phyloP scores from a whole-genome alignment of 2,113 vertebrate genomes.

The Rhynchopsitta pachyrhyncha region DNA sequence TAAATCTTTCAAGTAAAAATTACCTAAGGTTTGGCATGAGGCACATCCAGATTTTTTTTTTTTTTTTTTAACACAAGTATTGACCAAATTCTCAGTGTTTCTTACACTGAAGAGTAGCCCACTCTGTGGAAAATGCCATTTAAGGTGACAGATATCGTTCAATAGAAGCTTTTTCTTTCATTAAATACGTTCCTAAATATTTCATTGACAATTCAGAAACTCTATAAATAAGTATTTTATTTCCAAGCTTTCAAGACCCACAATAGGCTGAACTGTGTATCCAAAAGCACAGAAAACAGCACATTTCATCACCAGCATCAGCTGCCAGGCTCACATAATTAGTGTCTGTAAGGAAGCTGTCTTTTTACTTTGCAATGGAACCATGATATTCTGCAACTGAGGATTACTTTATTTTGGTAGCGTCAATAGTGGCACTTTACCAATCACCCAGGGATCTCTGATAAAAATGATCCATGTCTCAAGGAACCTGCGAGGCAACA shows the following conservation, averaged over 20 bases:
- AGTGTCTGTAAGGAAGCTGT: background rate
- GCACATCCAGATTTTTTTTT: background rate
- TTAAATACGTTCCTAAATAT: background rate
- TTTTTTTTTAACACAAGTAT: background rate
- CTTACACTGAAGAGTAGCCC: background rate
- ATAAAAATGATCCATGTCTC: background rate
- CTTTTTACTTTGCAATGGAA: background rate
- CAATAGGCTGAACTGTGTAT: background rate
- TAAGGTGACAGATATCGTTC: background rate
- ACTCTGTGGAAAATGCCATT: background rate
- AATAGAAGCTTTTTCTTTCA: background rate
- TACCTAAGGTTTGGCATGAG: background rate
- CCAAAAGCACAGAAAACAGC: background rate
- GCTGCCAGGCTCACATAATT: background rate
- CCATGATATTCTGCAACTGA: background rate
- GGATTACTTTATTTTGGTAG: background rate
- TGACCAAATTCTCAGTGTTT: background rate
- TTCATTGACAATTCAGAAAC: background rate
- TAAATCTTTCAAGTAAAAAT: background rate
- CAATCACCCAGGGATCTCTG: background rate
- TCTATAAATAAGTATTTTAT: background rate
- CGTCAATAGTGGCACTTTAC: background rate
- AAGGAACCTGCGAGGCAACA: background rate
- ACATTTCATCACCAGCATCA: background rate
- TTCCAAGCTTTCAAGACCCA: background rate